A percentile compares a stretch with the other conserved stretches of the same genome.
phyloP scores from a whole-genome alignment of 2,113 vertebrate species.

The Puntigrus tetrazona region DNA sequence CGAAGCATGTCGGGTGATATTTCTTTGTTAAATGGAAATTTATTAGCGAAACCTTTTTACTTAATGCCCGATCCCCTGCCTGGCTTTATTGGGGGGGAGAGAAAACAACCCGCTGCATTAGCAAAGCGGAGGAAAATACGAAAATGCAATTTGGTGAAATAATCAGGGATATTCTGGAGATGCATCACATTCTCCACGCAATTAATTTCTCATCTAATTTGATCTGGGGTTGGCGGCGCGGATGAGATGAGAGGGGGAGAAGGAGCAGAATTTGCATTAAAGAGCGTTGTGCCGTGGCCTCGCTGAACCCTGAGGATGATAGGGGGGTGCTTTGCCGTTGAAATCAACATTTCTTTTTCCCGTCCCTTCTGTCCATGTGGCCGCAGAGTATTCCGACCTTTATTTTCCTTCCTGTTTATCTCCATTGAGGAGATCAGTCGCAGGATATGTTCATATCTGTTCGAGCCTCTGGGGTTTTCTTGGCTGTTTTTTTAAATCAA shows the following conservation, averaged over 20 bases:
- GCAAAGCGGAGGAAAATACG: slow-evolving; percentile 66
- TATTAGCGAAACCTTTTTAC: slow-evolving; percentile 67
- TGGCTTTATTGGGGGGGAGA: slow-evolving; percentile 65
- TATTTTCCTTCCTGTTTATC: slow-evolving; percentile 7
- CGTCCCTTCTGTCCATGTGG: background rate
- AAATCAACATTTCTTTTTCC: slow-evolving; percentile 15
- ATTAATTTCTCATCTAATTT: slow-evolving; percentile 73
- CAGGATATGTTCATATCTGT: slow-evolving; percentile 2
- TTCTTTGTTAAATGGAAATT: slow-evolving; percentile 72
- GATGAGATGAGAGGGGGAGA: slow-evolving; percentile 53
- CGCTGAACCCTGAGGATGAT: background rate
- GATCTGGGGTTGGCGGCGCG: slow-evolving; percentile 58
- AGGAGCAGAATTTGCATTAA: slow-evolving; percentile 53
- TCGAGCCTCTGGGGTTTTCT: background rate
- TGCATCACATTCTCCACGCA: slow-evolving; percentile 61
- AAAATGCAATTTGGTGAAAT: slow-evolving; percentile 68
- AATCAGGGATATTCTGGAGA: slow-evolving; percentile 57
- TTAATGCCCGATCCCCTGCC: slow-evolving; percentile 71
- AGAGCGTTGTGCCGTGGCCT: slow-evolving; percentile 14
- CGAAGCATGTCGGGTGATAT: slow-evolving; percentile 61
- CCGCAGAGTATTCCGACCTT: background rate
- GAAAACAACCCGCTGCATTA: slow-evolving; percentile 62
- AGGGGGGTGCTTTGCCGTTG: background rate
- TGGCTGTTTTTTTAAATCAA: slow-evolving; percentile 3
- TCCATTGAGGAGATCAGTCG: slow-evolving; percentile 7